Evolutionary conservation across 2,888 invertebrate species (phyloP).

Genomic region (Heliconius ethilla): DNA sequence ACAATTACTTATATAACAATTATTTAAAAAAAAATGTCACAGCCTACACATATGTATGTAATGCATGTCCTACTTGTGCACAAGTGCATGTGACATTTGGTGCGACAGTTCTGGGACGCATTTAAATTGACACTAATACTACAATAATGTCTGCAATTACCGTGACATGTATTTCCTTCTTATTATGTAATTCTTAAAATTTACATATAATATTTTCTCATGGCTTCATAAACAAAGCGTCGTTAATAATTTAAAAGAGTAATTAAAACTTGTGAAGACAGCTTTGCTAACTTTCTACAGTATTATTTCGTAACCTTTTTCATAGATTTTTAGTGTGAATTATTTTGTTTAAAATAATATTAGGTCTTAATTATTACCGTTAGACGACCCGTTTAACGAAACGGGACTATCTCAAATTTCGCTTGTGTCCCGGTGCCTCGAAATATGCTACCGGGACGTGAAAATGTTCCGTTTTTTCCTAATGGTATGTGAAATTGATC

Average conservation of each 20-base stretch:
- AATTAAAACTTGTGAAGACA: neutral
- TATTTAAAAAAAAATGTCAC: neutral
- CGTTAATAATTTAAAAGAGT: neutral
- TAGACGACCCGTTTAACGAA: no score
- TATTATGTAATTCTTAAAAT: constrained; percentile 18
- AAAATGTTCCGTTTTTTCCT: no score
- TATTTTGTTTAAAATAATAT: no score
- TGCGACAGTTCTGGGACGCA: constrained; percentile 33
- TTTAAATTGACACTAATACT: constrained; percentile 32
- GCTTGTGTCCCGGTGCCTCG: no score
- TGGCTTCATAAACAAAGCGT: neutral
- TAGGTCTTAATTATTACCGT: no score
- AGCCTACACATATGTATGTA: neutral
- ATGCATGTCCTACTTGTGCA: constrained; percentile 14
- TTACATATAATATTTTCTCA: constrained; percentile 9
- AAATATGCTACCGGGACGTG: no score
- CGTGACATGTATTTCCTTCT: constrained; percentile 29
- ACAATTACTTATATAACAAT: neutral
- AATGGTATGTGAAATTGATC: no score
- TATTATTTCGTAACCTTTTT: neutral
- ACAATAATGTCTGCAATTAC: constrained; percentile 35
- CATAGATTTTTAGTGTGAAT: neutral
- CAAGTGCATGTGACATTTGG: constrained; percentile 37
- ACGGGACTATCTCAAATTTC: no score
- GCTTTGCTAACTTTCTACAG: neutral